These are phyloP conservation scores for Oxyteleia sp. DNA, from an alignment of 2,888 invertebrate species.

Conservation along the genomic window DNA sequence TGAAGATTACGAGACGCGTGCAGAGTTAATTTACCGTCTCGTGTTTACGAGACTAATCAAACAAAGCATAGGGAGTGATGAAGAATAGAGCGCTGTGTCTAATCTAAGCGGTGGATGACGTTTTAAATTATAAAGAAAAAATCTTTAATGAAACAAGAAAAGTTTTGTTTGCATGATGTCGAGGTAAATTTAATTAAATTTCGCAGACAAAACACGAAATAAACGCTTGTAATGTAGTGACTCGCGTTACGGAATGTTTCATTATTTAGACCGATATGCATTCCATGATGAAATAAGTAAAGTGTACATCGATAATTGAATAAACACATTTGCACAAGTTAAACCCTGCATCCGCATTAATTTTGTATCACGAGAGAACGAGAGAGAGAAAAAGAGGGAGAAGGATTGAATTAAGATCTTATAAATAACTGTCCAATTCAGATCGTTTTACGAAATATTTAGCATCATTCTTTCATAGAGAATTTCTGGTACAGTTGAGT, in stretches of 20 bases:
- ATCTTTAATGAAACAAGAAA: too few relatives aligned
- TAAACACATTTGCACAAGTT: slow-evolving; percentile 15
- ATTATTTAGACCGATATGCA: slow-evolving; percentile 30
- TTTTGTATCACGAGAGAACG: neutral
- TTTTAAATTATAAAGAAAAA: neutral
- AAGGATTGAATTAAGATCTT: slow-evolving; percentile 48
- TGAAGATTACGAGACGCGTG: neutral
- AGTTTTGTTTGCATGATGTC: too few relatives aligned
- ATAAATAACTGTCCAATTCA: slow-evolving; percentile 54
- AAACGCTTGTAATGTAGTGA: neutral
- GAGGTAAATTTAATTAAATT: too few relatives aligned
- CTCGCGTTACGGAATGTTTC: slow-evolving; percentile 2
- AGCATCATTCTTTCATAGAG: slow-evolving; percentile 56
- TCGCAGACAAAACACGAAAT: too few relatives aligned
- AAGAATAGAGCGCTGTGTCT: neutral
- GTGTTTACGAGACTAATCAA: slow-evolving; percentile 2
- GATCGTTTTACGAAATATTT: slow-evolving; percentile 50
- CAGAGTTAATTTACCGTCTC: neutral
- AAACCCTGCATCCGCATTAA: slow-evolving; percentile 12
- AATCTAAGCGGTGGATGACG: neutral
- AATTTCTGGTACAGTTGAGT: too few relatives aligned
- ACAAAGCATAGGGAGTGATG: neutral
- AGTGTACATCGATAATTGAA: slow-evolving; percentile 29
- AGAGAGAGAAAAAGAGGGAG: too few relatives aligned
- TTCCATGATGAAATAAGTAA: slow-evolving; percentile 16